Evolutionary conservation across 2,797 vertebrate genomes (phyloP).

Genomic region (Lithobates pipiens): DNA sequence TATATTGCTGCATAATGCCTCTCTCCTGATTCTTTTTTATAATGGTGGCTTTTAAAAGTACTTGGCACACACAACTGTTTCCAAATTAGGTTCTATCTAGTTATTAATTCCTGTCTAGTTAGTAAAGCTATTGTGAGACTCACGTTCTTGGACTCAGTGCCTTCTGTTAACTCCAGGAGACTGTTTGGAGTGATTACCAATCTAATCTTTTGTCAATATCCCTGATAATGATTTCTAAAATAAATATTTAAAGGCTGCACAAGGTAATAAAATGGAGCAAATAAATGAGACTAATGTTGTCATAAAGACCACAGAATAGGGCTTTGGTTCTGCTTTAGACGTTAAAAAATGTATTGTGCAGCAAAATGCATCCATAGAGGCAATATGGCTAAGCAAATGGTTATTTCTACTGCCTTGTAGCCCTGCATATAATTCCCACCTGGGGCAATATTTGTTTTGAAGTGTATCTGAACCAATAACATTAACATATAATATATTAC

Average conservation of each 20-base stretch:
- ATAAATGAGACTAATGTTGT: constrained; percentile 4
- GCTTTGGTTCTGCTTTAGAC: not conserved
- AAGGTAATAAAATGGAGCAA: not conserved
- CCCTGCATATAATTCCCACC: too few relatives aligned
- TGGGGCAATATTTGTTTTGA: too few relatives aligned
- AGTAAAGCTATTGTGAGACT: constrained; percentile 32
- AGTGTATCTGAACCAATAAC: too few relatives aligned
- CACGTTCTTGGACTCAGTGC: not conserved
- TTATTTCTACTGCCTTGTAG: too few relatives aligned
- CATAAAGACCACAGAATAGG: not conserved
- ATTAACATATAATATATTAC: too few relatives aligned
- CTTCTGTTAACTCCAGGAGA: constrained; percentile 7
- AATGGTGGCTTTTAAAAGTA: constrained; percentile 48
- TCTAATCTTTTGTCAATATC: constrained; percentile 31
- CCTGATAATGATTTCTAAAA: constrained; percentile 25
- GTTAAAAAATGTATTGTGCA: not conserved
- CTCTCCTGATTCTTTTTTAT: constrained; percentile 22
- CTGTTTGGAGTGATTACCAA: constrained; percentile 36
- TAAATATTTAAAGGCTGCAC: constrained; percentile 34
- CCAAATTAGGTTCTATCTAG: constrained; percentile 41
- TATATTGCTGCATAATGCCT: constrained; percentile 45
- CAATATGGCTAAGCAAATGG: too few relatives aligned
- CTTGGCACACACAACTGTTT: constrained; percentile 41
- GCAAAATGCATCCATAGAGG: too few relatives aligned
- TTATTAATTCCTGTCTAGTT: constrained; percentile 58